Evolutionary conservation across 53 echinoderm and acorn worm genomes (phyloP).

Genomic region (Holothuria leucospilota): DNA sequence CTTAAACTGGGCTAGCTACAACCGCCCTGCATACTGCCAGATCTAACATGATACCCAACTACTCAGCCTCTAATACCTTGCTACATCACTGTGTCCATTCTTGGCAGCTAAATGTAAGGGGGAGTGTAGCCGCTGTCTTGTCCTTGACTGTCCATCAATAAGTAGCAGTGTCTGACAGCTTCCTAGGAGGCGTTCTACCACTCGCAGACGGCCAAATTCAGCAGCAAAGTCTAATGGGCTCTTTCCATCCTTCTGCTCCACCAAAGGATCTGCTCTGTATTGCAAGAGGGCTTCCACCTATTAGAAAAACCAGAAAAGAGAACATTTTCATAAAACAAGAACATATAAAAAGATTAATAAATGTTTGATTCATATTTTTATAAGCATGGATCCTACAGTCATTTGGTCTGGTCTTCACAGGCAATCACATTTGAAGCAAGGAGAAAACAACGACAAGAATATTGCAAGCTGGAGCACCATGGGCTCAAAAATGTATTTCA

Average conservation of each 20-base stretch:
- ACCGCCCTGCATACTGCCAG: too few relatives aligned
- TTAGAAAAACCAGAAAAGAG: background rate
- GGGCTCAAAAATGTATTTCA: too few relatives aligned
- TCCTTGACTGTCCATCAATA: constrained; percentile 66
- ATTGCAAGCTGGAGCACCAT: too few relatives aligned
- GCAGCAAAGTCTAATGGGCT: constrained; percentile 90
- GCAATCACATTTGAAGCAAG: too few relatives aligned
- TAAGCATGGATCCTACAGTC: too few relatives aligned
- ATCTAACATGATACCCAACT: too few relatives aligned
- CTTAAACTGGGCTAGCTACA: too few relatives aligned
- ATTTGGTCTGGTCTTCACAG: too few relatives aligned
- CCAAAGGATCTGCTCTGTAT: constrained; percentile 79
- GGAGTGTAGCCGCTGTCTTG: constrained; percentile 79
- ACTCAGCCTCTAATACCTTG: constrained; percentile 63
- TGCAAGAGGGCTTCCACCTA: constrained; percentile 85
- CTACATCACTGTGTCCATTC: constrained; percentile 96
- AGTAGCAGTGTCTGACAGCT: constrained; percentile 71
- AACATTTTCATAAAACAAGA: background rate
- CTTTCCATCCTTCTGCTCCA: constrained; percentile 89
- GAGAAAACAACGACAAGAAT: too few relatives aligned
- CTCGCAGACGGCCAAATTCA: constrained; percentile 85
- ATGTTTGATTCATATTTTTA: too few relatives aligned
- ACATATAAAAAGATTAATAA: too few relatives aligned
- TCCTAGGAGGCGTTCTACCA: constrained; percentile 80
- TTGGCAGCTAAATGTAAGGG: constrained; percentile 96